Base-by-base conservation (phyloP, 2,113 vertebrate genomes). In the Erythrocercus mccallii region DNA sequence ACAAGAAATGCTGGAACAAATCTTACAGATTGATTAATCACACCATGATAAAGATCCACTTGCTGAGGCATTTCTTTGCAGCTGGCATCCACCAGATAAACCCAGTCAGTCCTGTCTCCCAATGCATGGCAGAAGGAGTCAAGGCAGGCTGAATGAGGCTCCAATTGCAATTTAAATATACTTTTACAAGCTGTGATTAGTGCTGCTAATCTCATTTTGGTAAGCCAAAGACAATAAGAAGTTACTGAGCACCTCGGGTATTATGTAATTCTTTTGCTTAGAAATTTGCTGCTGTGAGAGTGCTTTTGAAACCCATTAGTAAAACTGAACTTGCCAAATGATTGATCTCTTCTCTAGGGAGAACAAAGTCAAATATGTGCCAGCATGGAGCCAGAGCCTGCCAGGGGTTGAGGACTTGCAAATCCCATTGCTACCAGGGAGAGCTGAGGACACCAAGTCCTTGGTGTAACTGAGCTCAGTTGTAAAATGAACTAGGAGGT, bases 221-320 rank as follows among this genome's bases (percentile, higher is more conserved):
- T 80, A 37, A 96, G 44, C 71, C 84, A 93, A 93, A 93, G 90
- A 64, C 87, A 96, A 90, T 96, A 92, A 81, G 1, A 7, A 80
- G 16, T 95, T 94, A 79, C 83, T 0, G 15, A 96, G 86, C 90
- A 88, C 85, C 85, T 96, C 37, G 25, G 20, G 21, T 66, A 62
- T 90, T 91, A 74, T 80, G 92, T 78, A 92, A 94, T 90, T 64
- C 60, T 88, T 77, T 35, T 83, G 73, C 92, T 92, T 42, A 66
- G 86, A 86, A 84, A 88, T 89, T 83, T 77, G 57, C 88, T 90
- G 90, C 79, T 78, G 51, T 83, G 69, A 92, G 76, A 95, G 56
- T n/a, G 72, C 92, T 86, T 95, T 94, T 78, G 92, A 94, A 96
- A 96, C 73, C 72, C 84, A 85, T 94, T 91, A 96, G 89, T 57